Base-by-base conservation (phyloP, 2,888 invertebrate species). In the Saturnia pavonia region DNA sequence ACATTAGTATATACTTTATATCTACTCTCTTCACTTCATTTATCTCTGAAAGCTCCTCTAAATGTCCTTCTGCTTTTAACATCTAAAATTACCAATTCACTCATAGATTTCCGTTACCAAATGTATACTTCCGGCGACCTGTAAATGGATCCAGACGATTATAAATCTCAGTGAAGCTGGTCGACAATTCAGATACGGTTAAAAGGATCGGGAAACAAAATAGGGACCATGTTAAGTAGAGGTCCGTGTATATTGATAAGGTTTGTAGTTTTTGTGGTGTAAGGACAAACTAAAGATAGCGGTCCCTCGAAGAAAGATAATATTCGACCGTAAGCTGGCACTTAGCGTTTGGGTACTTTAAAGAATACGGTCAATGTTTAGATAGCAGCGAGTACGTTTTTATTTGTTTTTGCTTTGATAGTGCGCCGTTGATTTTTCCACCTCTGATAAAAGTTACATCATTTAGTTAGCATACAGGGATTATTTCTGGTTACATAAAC, bases 161-260 rank as follows among this genome's bases (percentile, higher is more conserved):
- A 90, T 92, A 93, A 92, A 93, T 92, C 90, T 88, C 82, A 71
- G 70, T 78, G 81, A 83, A 84, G 57, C 14, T 60, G 48, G 16
- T 7, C 19, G 14, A 83, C 83, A 87, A 85, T 80, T 77, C 82
- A 82, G 91, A 92, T 94, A 92, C 85, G 89, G 89, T 82, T 93
- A 91, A 93, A 91, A 93, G 92, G 90, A 87, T 90, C 88, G 86
- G 77, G 78, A 83, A 85, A 82, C 90, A 88, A 91, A 92, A 91
- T 91, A 88, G 87, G 88, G 89, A 78, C 85, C 86, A 85, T 80
- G 83, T 85, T 92, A 94, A 94, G 92, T 91, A 85, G 86, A 90
- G 89, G 91, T 92, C 88, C 91, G 88, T 94, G 94, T 94, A 85
- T 80, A 71, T 80, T 89, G 94, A 94, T 94, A 94, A 93, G 91